Conservation (phyloP, 2,113 vertebrate genomes). For the Daphoenositta chrysoptera region DNA sequence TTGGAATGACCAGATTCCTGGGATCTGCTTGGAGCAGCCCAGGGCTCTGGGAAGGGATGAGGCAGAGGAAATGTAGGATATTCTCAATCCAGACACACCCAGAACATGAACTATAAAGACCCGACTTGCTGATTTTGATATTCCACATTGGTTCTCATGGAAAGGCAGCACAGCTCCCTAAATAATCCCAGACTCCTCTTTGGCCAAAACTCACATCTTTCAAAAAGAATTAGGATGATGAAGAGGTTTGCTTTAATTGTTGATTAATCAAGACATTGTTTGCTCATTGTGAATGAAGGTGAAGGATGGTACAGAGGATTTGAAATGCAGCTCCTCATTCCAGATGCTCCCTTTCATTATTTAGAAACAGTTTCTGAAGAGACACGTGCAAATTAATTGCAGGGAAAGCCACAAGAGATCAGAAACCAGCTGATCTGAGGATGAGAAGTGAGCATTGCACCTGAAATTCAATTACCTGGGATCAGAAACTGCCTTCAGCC, state of each 20-base stretch:
- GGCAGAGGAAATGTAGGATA: not conserved
- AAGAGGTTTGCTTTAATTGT: not conserved
- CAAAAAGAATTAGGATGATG: not conserved
- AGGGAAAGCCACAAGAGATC: not conserved
- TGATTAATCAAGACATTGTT: not conserved
- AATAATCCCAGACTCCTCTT: not conserved
- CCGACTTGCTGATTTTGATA: not conserved
- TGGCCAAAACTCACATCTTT: not conserved
- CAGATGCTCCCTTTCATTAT: not conserved
- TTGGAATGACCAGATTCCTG: not conserved
- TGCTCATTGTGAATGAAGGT: not conserved
- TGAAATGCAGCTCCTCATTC: not conserved
- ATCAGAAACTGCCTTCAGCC: not conserved
- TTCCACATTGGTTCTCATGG: not conserved
- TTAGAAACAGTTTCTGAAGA: not conserved
- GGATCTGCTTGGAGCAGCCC: not conserved
- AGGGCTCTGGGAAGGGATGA: not conserved
- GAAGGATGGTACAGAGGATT: not conserved
- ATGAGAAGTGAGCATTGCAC: not conserved
- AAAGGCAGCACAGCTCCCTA: not conserved
- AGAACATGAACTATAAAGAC: not conserved
- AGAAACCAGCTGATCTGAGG: not conserved
- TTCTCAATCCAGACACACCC: not conserved
- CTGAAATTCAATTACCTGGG: constrained; percentile 8
- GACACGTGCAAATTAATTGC: not conserved